Evolutionary conservation across 2,888 invertebrate species (phyloP).

Genomic region (Ichneumon xanthorius): DNA sequence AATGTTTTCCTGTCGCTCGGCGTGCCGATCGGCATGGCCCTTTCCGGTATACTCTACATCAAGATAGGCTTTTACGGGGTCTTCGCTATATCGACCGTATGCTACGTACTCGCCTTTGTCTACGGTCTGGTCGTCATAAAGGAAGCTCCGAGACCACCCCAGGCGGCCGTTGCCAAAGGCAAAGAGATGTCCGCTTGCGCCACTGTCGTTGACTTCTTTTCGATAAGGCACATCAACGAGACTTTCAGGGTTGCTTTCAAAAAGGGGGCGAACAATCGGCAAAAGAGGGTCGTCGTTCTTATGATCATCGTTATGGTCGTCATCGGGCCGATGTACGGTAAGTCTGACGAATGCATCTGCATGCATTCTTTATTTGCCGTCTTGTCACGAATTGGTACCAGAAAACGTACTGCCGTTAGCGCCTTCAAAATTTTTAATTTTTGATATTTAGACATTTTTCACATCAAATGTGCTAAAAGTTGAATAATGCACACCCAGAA

Average conservation of each 20-base stretch:
- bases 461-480: not conserved
- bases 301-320: conserved; percentile 94
- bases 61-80: conserved; percentile 94
- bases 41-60: conserved; percentile 92
- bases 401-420: not conserved
- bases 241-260: conserved; percentile 93
- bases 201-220: conserved; percentile 90
- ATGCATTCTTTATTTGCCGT: not conserved
- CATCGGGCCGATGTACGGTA: conserved; percentile 94
- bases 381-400: not conserved
- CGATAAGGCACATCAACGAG: conserved; percentile 91
- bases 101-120: conserved; percentile 91
- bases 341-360: conserved; percentile 78
- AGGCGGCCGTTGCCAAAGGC: conserved; percentile 83
- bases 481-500: not conserved
- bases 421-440: not conserved
- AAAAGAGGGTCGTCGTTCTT: conserved; percentile 91
- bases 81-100: conserved; percentile 90
- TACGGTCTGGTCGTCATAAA: conserved; percentile 91
- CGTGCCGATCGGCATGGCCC: conserved; percentile 94
- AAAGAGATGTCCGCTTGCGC: conserved; percentile 84
- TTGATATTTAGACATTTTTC: no score
- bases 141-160: conserved; percentile 86
- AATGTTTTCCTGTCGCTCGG: conserved; percentile 96
- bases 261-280: conserved; percentile 90